Base-by-base conservation (phyloP, 2,797 vertebrate genomes). In the Sebastes paucispinis region DNA sequence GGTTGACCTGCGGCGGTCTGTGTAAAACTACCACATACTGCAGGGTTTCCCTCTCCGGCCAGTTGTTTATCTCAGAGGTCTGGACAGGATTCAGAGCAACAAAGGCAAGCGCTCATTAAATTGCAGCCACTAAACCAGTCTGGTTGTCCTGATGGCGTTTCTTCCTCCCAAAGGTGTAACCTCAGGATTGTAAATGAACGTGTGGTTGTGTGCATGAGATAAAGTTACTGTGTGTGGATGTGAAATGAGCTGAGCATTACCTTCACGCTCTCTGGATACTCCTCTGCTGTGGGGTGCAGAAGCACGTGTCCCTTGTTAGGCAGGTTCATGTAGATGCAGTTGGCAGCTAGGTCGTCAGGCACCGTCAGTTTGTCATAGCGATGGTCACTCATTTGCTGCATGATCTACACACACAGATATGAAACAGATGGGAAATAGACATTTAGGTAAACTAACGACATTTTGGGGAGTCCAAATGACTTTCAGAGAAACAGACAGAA, bases 331-430 rank as follows among this genome's bases (percentile, higher is more conserved):
- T 99, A 99, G 80, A 99, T 8, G 83, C 97, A 98, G 95, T 99
- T 99, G 13, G 98, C 98, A 0, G 98, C 98, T 0, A 83, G 9
- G 36, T 99, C 97, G 1, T 99, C 97, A 0, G 97, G 98, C 87
- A 99, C 94, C 0, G 97, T 99, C 94, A 99, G 95, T 77, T 98
- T 99, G 94, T 99, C 98, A 0, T 99, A 99, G 89, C 96, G 97
- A 85, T 99, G 97, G 93, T 99, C 97, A 0, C 98, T 99, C 97
- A 99, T 98, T 87, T 99, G 97, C 55, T 99, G 98, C 97, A 99
- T 99, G 83, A 96, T 98, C 98, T 99, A 84, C 39, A 82, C 9
- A 85, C 8, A 80, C 10, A 85, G 55, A 80, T 12, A 31, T 58
- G 20, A 84, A n/a, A 78, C 13, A 84, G 57, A 86, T 22, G 63